A percentile compares a stretch with the other conserved stretches of the same genome.
Evolutionary conservation across 2,888 invertebrate genomes (phyloP).

Genomic region (Ormyrus labotus): DNA sequence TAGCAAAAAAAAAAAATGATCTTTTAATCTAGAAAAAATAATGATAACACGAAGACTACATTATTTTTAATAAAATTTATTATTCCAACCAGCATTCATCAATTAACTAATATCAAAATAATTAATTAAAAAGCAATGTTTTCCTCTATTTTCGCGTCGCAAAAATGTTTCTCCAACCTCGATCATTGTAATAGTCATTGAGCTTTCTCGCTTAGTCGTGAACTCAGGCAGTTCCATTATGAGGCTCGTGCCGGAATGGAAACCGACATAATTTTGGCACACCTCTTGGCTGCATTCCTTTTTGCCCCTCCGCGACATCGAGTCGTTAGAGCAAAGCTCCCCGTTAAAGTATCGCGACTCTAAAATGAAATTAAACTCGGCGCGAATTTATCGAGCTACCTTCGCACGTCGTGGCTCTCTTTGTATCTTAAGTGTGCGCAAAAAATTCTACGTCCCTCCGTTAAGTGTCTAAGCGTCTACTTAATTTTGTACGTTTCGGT

Average conservation of each 20-base stretch:
- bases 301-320: constrained; percentile 34
- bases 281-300: constrained; percentile 23
- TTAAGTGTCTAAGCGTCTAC: constrained; percentile 8
- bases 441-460: background rate
- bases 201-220: no score
- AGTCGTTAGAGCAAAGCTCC: constrained; percentile 68
- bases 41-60: no score
- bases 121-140: no score
- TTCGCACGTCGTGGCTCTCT: background rate
- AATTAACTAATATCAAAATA: no score
- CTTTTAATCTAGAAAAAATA: no score
- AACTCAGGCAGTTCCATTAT: constrained; percentile 40
- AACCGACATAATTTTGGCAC: constrained; percentile 8
- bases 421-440: constrained; percentile 15
- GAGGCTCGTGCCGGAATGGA: background rate
- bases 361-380: constrained; percentile 72
- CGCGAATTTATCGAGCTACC: constrained; percentile 66
- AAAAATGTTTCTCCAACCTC: no score
- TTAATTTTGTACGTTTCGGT: constrained; percentile 7
- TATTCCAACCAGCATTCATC: no score
- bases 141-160: no score
- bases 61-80: no score
- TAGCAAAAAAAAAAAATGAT: no score
- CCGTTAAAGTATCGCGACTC: constrained; percentile 71
- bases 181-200: no score